Evolutionary conservation across 2,888 invertebrate genomes (phyloP).

Genomic region (Cosmopolites sordidus): DNA sequence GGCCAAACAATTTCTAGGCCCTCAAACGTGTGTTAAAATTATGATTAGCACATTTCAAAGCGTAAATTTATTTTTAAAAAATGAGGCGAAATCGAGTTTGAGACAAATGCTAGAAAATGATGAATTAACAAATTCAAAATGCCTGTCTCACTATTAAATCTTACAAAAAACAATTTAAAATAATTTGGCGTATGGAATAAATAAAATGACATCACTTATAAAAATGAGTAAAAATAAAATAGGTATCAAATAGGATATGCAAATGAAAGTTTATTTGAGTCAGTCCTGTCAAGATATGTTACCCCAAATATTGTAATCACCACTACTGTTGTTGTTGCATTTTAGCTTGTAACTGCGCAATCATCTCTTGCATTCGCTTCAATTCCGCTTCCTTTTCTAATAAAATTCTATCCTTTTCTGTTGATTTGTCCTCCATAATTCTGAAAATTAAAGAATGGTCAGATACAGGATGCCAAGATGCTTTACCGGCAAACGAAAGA

Average conservation of each 20-base stretch:
- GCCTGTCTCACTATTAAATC: too few relatives aligned
- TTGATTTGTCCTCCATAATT: constrained; percentile 51
- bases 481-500: too few relatives aligned
- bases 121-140: too few relatives aligned
- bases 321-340: constrained; percentile 58
- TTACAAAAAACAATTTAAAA: too few relatives aligned
- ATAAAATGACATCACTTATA: neutral
- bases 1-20: neutral
- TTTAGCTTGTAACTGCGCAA: constrained; percentile 94
- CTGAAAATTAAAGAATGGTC: constrained; percentile 37
- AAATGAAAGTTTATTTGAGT: constrained; percentile 3
- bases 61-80: too few relatives aligned
- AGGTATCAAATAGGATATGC: constrained; percentile 17
- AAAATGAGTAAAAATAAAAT: constrained; percentile 16
- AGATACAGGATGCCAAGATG: too few relatives aligned
- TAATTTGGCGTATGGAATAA: too few relatives aligned
- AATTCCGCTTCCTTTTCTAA: constrained; percentile 91
- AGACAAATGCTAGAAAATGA: too few relatives aligned
- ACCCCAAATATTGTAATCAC: neutral
- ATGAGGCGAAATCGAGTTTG: too few relatives aligned
- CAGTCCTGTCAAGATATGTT: constrained; percentile 7
- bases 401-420: constrained; percentile 77
- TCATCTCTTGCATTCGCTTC: constrained; percentile 91
- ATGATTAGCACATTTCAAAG: too few relatives aligned
- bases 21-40: too few relatives aligned